A percentile compares a stretch with the other conserved stretches of the same genome.
Evolutionary conservation across 2,797 vertebrate genomes (phyloP).

Genomic region (Huso huso): DNA sequence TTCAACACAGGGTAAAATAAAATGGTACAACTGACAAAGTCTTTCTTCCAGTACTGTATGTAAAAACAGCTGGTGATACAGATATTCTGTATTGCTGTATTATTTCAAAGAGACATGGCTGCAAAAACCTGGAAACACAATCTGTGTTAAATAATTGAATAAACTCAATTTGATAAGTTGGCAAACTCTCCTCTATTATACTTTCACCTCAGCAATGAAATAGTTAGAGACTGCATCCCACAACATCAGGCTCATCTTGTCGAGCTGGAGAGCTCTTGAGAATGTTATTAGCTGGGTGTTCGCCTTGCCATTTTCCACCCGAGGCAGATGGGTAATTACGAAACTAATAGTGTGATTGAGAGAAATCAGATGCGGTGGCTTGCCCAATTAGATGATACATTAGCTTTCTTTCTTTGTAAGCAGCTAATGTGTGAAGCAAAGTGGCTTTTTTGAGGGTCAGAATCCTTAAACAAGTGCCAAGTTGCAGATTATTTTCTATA

Average conservation of each 20-base stretch:
- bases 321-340: constrained; percentile 99
- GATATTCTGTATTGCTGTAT: constrained; percentile 28
- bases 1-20: too few relatives aligned
- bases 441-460: constrained; percentile 88
- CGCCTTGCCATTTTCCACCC: constrained; percentile 91
- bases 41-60: too few relatives aligned
- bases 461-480: constrained; percentile 87
- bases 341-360: constrained; percentile 99
- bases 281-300: constrained; percentile 98
- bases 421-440: constrained; percentile 98
- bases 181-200: constrained; percentile 74
- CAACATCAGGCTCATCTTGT: constrained; percentile 86
- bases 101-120: constrained; percentile 52
- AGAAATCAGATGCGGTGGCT: constrained; percentile 98
- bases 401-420: constrained; percentile 99
- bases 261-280: constrained; percentile 98
- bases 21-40: too few relatives aligned
- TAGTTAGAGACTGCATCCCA: constrained; percentile 82
- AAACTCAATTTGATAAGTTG: constrained; percentile 77
- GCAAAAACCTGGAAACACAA: constrained; percentile 57
- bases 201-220: constrained; percentile 78
- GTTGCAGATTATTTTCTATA: constrained; percentile 80
- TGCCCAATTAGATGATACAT: constrained; percentile 99
- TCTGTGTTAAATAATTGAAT: constrained; percentile 84
- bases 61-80: too few relatives aligned